phyloP scores from a whole-genome alignment of 1,140 invertebrate species.

The Ptiloglossa arizonensis region DNA sequence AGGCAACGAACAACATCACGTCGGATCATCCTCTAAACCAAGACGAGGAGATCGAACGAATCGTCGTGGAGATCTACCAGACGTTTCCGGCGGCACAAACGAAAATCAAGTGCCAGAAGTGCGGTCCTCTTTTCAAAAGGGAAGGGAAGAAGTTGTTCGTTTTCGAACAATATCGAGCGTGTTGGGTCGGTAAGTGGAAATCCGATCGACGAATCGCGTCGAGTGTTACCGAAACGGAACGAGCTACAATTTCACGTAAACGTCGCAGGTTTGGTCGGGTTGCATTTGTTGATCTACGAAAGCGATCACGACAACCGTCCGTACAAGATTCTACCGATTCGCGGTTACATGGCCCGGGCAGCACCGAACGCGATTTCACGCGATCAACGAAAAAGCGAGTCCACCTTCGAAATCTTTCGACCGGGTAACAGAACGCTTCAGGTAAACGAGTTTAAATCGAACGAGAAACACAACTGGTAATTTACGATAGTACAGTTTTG shows the following conservation, averaged over 20 bases:
- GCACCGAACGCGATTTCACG: conserved; percentile 64
- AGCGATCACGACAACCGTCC: conserved; percentile 72
- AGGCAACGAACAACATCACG: background rate
- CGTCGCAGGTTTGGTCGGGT: conserved; percentile 68
- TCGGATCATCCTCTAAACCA: background rate
- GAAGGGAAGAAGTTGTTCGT: conserved; percentile 68
- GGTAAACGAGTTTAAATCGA: conserved; percentile 31
- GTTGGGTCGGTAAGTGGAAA: conserved; percentile 71
- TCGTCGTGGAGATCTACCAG: conserved; percentile 60
- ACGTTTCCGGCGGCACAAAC: conserved; percentile 67
- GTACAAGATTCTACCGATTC: conserved; percentile 65
- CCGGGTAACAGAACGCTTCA: conserved; percentile 72
- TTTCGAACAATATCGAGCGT: conserved; percentile 66
- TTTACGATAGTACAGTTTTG: background rate
- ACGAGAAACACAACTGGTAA: background rate
- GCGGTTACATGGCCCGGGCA: conserved; percentile 71
- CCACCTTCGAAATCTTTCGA: conserved; percentile 75
- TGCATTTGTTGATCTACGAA: conserved; percentile 73
- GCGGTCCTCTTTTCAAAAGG: conserved; percentile 67
- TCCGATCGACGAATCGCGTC: background rate
- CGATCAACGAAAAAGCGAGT: conserved; percentile 71
- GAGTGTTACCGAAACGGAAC: background rate
- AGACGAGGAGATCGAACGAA: conserved; percentile 1
- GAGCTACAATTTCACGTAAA: background rate
- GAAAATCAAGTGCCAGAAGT: conserved; percentile 65